These are phyloP conservation scores for Sclerurus mexicanus DNA, from an alignment of 2,113 vertebrate genomes.

Conservation along the genomic window DNA sequence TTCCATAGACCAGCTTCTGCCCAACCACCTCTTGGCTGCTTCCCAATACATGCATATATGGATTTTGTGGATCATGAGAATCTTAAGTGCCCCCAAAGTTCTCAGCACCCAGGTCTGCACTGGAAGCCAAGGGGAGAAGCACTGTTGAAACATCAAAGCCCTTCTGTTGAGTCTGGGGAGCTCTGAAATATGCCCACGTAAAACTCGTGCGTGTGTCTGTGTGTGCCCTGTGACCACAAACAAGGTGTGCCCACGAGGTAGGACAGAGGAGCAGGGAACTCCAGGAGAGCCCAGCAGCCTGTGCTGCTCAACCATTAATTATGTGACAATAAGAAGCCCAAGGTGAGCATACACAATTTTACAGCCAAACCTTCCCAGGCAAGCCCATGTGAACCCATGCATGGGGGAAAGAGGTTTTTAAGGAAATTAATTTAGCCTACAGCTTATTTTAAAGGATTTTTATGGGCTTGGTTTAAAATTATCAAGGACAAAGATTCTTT, in stretches of 20 bases:
- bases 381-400: background rate
- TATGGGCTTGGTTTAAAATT: background rate
- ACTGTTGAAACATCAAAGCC: background rate
- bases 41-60: background rate
- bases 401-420: background rate
- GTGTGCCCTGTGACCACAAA: background rate
- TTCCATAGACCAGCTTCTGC: background rate
- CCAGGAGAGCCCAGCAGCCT: background rate
- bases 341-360: background rate
- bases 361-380: background rate
- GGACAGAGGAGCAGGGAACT: background rate
- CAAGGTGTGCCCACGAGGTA: rapidly evolving
- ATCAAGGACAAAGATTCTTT: background rate
- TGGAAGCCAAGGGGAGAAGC: background rate
- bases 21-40: background rate
- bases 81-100: background rate
- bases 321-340: background rate
- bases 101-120: background rate
- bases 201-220: no score
- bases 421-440: background rate
- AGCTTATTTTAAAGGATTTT: background rate
- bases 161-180: background rate
- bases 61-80: background rate
- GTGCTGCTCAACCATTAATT: background rate
- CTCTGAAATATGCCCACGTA: background rate